Evolutionary conservation across 2,113 vertebrate species (phyloP).

Genomic region (Connochaetes taurinus): DNA sequence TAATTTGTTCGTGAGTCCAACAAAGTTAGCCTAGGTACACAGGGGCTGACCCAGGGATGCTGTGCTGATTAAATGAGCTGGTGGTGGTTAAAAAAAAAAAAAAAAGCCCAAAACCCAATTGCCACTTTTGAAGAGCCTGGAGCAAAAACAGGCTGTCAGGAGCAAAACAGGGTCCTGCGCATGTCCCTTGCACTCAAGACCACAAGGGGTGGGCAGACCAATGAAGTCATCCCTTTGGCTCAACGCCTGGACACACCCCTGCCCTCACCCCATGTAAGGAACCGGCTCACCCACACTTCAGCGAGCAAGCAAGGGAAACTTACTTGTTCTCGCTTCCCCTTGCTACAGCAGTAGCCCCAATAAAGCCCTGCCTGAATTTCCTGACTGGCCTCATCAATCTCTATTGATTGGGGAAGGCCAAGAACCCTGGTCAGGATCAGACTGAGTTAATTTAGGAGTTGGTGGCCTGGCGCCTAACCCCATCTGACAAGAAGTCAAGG

Average conservation of each 20-base stretch:
- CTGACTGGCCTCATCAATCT: neutral
- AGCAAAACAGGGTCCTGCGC: neutral
- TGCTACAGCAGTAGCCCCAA: neutral
- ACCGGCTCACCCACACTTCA: neutral
- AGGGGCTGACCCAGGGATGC: neutral
- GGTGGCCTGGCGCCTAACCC: neutral
- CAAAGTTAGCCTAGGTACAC: neutral
- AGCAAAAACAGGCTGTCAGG: neutral
- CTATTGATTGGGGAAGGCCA: neutral
- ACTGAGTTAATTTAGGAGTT: neutral
- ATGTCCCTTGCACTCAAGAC: neutral
- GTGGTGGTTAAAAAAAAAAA: neutral
- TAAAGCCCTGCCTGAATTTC: neutral
- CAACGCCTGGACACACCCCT: neutral
- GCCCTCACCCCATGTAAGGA: neutral
- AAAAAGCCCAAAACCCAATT: neutral
- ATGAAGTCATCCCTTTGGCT: neutral
- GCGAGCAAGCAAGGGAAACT: neutral
- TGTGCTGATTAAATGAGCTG: neutral
- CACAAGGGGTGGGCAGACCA: neutral
- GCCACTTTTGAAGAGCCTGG: neutral
- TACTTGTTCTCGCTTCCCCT: neutral
- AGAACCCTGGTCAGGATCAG: neutral
- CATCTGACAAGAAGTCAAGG: rapidly evolving
- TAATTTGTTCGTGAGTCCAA: neutral